Conservation (phyloP, 1,140 invertebrate species). For the Babylonia areolata region DNA sequence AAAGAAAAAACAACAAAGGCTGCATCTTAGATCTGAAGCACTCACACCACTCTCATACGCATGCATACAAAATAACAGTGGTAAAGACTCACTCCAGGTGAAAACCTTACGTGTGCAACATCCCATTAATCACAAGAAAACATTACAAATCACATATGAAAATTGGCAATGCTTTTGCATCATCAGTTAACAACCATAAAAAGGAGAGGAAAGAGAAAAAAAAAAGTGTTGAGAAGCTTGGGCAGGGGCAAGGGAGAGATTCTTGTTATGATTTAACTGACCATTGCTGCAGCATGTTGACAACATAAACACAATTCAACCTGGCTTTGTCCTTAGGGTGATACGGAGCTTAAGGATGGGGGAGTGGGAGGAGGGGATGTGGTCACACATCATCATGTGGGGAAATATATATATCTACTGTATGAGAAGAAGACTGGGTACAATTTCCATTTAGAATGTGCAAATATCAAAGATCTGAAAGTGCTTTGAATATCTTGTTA, state of each 20-base stretch:
- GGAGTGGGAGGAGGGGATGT: neutral
- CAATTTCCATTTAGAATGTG: neutral
- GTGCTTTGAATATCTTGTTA: conserved; percentile 20
- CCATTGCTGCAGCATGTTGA: conserved; percentile 19
- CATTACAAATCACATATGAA: conserved; percentile 25
- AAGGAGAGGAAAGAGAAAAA: neutral
- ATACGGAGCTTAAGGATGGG: neutral
- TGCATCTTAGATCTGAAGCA: too few relatives aligned
- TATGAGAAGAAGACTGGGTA: neutral
- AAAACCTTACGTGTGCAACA: conserved; percentile 25
- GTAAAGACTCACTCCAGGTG: neutral
- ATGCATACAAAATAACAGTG: neutral
- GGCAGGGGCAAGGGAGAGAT: neutral
- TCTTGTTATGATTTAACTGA: neutral
- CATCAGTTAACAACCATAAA: neutral
- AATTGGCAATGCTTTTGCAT: conserved; percentile 26
- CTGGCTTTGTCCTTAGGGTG: neutral
- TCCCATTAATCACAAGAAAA: conserved; percentile 30
- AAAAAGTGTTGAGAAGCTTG: neutral
- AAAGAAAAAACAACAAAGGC: too few relatives aligned
- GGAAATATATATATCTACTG: neutral
- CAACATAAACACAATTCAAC: conserved; percentile 10
- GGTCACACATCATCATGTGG: neutral
- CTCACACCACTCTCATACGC: neutral
- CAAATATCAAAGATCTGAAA: conserved; percentile 12